Conservation (phyloP, 1,140 invertebrate genomes). For the Ceratoteleas bidentatus region DNA sequence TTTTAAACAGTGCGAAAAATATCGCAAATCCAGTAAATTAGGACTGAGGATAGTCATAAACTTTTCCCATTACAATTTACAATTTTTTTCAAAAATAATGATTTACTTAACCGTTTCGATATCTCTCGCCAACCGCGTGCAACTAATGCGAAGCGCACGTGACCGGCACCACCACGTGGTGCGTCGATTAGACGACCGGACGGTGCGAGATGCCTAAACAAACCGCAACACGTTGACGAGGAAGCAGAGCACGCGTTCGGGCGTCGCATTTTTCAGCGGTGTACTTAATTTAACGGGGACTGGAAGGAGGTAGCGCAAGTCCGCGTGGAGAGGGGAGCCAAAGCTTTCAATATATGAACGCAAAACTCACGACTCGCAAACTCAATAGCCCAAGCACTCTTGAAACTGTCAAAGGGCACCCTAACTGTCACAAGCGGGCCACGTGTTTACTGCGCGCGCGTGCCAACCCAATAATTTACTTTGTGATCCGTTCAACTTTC, state of each 20-base stretch:
- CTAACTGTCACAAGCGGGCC: conserved; percentile 21
- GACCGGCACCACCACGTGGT: conserved; percentile 30
- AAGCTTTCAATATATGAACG: conserved; percentile 78
- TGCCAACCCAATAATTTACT: background rate
- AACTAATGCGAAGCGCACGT: conserved; percentile 22
- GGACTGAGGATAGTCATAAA: no score
- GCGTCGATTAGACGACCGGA: conserved; percentile 13
- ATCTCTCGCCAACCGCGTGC: no score
- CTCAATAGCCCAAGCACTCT: conserved; percentile 78
- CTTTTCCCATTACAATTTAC: no score
- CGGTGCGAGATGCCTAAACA: conserved; percentile 15
- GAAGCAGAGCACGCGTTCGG: conserved; percentile 43
- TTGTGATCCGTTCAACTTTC: background rate
- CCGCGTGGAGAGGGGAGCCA: conserved; percentile 66
- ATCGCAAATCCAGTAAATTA: no score
- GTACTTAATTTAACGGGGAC: conserved; percentile 61
- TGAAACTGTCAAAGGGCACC: conserved; percentile 63
- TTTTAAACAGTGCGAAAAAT: no score
- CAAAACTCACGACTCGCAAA: conserved; percentile 76
- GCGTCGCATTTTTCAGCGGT: conserved; percentile 53
- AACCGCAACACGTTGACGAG: conserved; percentile 33
- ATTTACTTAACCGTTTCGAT: no score
- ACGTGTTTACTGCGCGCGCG: conserved; percentile 17
- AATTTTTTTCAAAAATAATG: no score
- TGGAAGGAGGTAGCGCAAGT: conserved; percentile 58